Evolutionary conservation across 2,113 vertebrate species (phyloP).

Genomic region (Cavia porcellus): DNA sequence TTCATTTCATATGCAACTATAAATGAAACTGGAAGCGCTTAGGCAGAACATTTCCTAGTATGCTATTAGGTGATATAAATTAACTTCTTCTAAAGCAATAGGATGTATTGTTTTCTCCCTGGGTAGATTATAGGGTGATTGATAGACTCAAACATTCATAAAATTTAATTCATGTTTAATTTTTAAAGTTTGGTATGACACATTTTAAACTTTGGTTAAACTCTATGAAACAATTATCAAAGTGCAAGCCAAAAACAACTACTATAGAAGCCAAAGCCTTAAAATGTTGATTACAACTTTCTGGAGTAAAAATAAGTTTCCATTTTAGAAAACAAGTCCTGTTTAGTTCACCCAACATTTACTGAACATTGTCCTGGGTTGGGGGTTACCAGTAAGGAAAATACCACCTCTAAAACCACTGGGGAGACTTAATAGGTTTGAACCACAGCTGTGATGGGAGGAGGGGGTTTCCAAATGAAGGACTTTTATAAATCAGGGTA

Average conservation of each 20-base stretch:
- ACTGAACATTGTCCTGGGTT: not conserved
- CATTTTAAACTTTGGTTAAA: constrained; percentile 41
- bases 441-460: not conserved
- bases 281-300: constrained; percentile 57
- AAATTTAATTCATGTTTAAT: constrained; percentile 40
- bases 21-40: constrained; percentile 55
- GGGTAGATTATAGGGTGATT: not conserved
- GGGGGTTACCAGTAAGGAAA: not conserved
- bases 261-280: not conserved
- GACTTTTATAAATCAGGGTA: not conserved
- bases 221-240: constrained; percentile 14
- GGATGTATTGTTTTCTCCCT: constrained; percentile 60
- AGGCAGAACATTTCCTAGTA: constrained; percentile 26
- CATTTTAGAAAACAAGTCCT: constrained; percentile 36
- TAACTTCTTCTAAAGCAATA: constrained; percentile 49
- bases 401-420: not conserved
- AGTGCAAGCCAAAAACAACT: not conserved
- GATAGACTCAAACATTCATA: constrained; percentile 27
- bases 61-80: constrained; percentile 56
- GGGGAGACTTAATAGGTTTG: not conserved
- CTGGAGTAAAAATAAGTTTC: constrained; percentile 37
- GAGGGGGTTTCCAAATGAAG: not conserved
- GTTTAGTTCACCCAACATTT: not conserved
- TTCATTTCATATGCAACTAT: constrained; percentile 26
- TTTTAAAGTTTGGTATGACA: constrained; percentile 46